phyloP scores from a whole-genome alignment of 92 coral and sea anemone genomes.

The Heteractis magnifica region DNA sequence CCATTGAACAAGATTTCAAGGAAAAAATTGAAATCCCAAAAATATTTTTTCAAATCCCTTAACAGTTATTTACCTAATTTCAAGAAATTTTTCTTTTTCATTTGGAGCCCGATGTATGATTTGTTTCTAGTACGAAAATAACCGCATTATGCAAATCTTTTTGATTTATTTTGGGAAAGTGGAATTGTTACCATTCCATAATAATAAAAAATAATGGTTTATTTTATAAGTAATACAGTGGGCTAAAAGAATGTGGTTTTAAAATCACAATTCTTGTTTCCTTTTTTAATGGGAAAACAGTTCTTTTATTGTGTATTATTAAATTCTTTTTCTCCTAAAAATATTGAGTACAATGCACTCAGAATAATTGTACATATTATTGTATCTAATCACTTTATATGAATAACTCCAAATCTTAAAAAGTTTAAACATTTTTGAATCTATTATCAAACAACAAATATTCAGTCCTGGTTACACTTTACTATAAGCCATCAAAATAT shows the following conservation, averaged over 20 bases:
- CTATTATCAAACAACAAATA: not conserved
- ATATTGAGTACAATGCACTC: not conserved
- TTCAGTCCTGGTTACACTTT: not conserved
- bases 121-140: not conserved
- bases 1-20: not conserved
- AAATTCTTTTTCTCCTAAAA: not conserved
- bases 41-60: not conserved
- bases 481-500: not conserved
- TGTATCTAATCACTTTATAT: not conserved
- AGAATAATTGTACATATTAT: not conserved
- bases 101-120: not conserved
- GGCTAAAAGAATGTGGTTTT: not conserved
- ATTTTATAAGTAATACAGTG: not conserved
- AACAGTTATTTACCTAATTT: not conserved
- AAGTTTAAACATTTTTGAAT: not conserved
- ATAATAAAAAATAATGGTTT: not conserved
- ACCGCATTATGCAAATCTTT: constrained; percentile 1
- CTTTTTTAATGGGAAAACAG: too few relatives aligned
- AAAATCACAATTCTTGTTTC: too few relatives aligned
- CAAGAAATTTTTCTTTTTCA: not conserved
- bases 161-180: not conserved
- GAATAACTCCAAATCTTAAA: not conserved
- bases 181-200: not conserved
- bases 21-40: not conserved
- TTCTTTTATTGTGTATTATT: not conserved